Base-by-base conservation (phyloP, 2,888 invertebrate species). In the Aspidiotus destructor region DNA sequence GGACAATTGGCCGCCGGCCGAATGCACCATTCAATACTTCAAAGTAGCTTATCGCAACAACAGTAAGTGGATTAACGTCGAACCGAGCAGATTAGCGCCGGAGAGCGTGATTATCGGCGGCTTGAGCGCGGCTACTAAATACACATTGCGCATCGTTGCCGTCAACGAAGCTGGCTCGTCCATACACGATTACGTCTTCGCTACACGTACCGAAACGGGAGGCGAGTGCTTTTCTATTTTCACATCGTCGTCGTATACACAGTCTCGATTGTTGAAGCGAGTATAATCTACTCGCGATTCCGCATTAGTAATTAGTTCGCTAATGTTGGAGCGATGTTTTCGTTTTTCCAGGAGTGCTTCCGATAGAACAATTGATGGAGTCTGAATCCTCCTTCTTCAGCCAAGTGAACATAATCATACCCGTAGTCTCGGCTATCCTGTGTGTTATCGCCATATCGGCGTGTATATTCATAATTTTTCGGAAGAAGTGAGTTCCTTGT, bases 1-100 rank as follows among this genome's bases (percentile, higher is more conserved):
- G 55, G 82, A 86, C 58, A 85, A 87, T 8, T 94, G 93, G 93
- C 87, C 88, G 73, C 87, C 87, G 76, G 88, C 89, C 62, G 91
- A 91, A 42, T 94, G 94, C 77, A 85, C 88, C 0, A 85, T 93
- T 73, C 83, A 82, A 68, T 86, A 87, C 74, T 91, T 89, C 76
- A 83, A 86, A n/a, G 84, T 92, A 17, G 87, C 88, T 73, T 79
- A 69, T 62, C 41, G 62, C n/a, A 62, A 69, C 28, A 13, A 42
- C 10, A 55, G 62, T 11, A 55, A 15, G 48, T 62, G 62, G 61
- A 17, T 57, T 41, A 42, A 41, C 13, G 62, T 62, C 8, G 62
- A 69, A 15, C 57, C 69, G 2, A 69, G 62, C 44, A 54, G 62
- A 75, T 10, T 70, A 40, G 13, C 48, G 40, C 63, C 70, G 42